Percentiles rank a stretch among this genome's conserved stretches.
These are phyloP conservation scores for Ceratotherium simum DNA, from an alignment of 2,113 vertebrate species.

Conservation along the genomic window DNA sequence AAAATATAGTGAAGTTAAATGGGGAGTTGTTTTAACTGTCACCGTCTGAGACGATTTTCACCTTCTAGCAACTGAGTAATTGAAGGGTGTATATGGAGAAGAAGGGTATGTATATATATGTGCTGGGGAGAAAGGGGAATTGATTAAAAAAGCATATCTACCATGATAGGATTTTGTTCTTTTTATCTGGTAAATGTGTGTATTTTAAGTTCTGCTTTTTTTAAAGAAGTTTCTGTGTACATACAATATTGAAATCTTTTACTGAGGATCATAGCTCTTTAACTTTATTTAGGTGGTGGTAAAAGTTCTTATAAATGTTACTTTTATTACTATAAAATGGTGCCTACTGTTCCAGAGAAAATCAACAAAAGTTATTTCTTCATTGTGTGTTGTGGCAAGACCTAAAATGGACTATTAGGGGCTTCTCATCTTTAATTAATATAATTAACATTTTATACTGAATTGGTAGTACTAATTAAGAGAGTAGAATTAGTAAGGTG, in stretches of 20 bases:
- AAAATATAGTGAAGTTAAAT: slow-evolving; percentile 38
- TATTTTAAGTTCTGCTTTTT: slow-evolving; percentile 12
- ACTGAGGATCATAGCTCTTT: background rate
- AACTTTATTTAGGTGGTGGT: background rate
- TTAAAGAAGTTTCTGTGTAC: background rate
- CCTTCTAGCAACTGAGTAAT: background rate
- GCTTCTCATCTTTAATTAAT: slow-evolving; percentile 12
- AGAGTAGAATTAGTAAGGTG: background rate
- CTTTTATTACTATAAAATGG: slow-evolving; percentile 22
- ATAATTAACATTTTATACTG: background rate
- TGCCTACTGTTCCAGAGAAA: background rate
- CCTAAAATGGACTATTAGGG: background rate
- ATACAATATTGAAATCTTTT: background rate
- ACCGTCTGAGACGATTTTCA: background rate
- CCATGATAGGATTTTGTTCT: background rate
- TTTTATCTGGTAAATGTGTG: slow-evolving; percentile 1
- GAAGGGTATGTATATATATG: background rate
- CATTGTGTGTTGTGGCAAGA: slow-evolving; percentile 10
- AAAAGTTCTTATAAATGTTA: slow-evolving; percentile 18
- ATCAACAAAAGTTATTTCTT: slow-evolving; percentile 8
- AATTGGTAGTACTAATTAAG: background rate
- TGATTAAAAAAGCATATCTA: background rate
- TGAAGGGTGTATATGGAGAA: background rate
- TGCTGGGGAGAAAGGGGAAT: background rate
- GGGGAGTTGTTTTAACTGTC: slow-evolving; percentile 27